phyloP scores from a whole-genome alignment of 2,797 vertebrate genomes.

The Dermochelys coriacea region DNA sequence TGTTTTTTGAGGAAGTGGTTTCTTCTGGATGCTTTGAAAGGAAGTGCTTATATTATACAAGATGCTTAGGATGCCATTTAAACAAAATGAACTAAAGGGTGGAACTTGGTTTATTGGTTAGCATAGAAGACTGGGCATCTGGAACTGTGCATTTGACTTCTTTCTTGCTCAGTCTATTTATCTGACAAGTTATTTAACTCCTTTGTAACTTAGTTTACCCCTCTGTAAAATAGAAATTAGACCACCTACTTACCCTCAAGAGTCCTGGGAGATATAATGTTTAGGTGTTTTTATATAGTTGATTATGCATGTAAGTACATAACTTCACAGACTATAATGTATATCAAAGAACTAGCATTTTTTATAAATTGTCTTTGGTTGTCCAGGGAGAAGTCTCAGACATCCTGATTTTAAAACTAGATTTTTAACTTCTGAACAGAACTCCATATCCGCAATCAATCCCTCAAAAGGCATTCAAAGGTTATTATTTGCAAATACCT shows the following conservation, averaged over 20 bases:
- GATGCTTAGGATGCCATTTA: fast-evolving
- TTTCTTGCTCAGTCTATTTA: background rate
- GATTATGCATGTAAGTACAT: conserved; percentile 36
- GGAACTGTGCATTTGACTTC: background rate
- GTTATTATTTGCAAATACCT: conserved; percentile 30
- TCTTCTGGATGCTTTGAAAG: background rate
- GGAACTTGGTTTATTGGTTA: background rate
- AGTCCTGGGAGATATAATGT: conserved; percentile 2
- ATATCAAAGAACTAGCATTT: conserved; percentile 52
- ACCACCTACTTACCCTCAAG: conserved; percentile 23
- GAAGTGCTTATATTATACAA: background rate
- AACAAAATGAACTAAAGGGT: background rate
- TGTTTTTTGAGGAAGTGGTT: background rate
- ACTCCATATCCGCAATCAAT: background rate
- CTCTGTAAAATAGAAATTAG: background rate
- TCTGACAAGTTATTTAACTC: conserved; percentile 23
- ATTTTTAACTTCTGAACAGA: conserved; percentile 22
- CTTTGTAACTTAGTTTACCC: background rate
- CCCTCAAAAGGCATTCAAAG: background rate
- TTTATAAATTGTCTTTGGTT: conserved; percentile 7
- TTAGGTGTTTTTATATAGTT: background rate
- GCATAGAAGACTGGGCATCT: background rate
- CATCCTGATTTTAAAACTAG: background rate
- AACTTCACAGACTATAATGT: conserved; percentile 33
- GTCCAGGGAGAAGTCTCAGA: background rate